Conservation (phyloP, 2,797 vertebrate genomes). For the Strix occidentalis region DNA sequence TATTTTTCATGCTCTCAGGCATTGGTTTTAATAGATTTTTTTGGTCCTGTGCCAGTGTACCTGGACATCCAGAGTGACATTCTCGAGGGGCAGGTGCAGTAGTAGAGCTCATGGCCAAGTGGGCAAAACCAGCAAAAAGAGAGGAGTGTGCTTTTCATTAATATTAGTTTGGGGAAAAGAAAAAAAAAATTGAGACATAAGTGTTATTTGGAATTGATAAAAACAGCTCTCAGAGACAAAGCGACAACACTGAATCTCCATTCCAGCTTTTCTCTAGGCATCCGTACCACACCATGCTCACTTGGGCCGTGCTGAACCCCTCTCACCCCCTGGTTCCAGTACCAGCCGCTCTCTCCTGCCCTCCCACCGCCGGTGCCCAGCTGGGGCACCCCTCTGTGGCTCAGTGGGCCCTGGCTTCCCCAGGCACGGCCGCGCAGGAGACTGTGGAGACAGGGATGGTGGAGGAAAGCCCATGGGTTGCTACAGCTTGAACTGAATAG, state of each 20-base stretch:
- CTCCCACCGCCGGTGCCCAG: fast-evolving
- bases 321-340: fast-evolving
- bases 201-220: not conserved
- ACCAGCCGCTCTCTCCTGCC: not conserved
- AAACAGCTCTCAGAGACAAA: not conserved
- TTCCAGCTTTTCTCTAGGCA: not conserved
- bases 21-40: not conserved
- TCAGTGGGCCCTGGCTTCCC: fast-evolving
- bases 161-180: not conserved
- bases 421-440: fast-evolving
- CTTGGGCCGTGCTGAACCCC: fast-evolving
- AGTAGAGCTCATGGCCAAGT: not conserved
- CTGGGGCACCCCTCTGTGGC: not conserved
- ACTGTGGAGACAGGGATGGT: fast-evolving
- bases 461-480: not conserved
- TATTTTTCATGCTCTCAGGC: not conserved
- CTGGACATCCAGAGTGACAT: not conserved
- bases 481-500: not conserved
- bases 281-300: fast-evolving
- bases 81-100: not conserved
- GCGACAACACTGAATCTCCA: not conserved
- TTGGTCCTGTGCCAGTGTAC: not conserved
- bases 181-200: not conserved
- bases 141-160: not conserved
- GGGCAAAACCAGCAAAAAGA: not conserved